Conservation (phyloP, 2,113 vertebrate species). For the Hydropotes inermis region DNA sequence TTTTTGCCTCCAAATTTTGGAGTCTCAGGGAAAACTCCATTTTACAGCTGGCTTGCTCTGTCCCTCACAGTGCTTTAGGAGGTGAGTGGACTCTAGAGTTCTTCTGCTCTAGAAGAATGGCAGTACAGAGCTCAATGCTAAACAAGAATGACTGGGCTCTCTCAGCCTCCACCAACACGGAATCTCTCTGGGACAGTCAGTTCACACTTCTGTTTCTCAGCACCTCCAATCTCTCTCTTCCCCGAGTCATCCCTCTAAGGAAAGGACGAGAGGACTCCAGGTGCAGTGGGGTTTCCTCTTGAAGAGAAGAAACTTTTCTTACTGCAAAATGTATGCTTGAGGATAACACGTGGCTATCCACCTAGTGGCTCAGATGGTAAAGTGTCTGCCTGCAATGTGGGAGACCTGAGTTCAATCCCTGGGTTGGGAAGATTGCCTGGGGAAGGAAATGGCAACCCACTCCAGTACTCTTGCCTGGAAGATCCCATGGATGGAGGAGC, state of each 20-base stretch:
- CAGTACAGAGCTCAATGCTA: not conserved
- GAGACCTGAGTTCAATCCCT: not conserved
- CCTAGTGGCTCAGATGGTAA: not conserved
- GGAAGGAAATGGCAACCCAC: not conserved
- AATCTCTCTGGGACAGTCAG: not conserved
- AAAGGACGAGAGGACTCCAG: not conserved
- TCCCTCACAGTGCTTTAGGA: not conserved
- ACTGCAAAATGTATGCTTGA: not conserved
- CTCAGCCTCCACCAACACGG: not conserved
- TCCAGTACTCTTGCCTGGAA: not conserved
- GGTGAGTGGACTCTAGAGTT: not conserved
- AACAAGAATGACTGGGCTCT: not conserved
- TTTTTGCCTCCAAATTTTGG: not conserved
- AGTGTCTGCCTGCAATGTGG: not conserved
- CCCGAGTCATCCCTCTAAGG: not conserved
- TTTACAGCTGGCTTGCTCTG: not conserved
- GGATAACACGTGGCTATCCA: not conserved
- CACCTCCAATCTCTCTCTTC: not conserved
- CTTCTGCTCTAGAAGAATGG: rapidly evolving
- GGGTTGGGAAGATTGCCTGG: not conserved
- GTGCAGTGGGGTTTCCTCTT: not conserved
- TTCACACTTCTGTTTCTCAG: not conserved
- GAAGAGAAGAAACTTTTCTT: not conserved
- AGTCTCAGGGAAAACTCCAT: not conserved
- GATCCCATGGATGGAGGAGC: not conserved